Evolutionary conservation across 2,888 invertebrate genomes (phyloP).

Genomic region (Listrodromus nycthemerus): DNA sequence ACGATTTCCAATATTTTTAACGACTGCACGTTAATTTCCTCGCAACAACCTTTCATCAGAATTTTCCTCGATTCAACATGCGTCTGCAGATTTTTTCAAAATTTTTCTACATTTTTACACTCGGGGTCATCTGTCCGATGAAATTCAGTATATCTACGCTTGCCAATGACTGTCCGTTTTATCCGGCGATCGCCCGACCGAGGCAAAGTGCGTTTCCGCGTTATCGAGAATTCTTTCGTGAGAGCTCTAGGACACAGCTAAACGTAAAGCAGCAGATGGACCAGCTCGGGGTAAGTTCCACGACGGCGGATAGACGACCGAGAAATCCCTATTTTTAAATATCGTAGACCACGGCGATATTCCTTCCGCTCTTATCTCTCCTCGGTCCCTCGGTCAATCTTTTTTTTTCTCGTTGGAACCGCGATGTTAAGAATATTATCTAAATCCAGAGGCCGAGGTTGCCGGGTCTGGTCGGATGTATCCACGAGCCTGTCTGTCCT

Average conservation of each 20-base stretch:
- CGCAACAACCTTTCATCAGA: no score
- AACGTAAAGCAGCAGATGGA: background rate
- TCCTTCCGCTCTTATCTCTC: background rate
- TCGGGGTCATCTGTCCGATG: background rate
- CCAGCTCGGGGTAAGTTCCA: background rate
- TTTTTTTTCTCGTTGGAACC: constrained; percentile 26
- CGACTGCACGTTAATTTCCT: no score
- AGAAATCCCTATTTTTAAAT: background rate
- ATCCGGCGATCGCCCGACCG: background rate
- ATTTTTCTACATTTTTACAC: background rate
- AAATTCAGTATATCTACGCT: background rate
- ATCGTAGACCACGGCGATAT: background rate
- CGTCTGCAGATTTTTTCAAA: background rate
- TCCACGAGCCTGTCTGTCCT: constrained; percentile 48
- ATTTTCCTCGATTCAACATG: no score
- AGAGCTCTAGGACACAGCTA: background rate
- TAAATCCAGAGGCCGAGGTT: constrained; percentile 46
- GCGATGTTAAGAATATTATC: constrained; percentile 54
- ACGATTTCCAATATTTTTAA: no score
- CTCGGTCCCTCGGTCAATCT: background rate
- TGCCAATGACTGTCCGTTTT: background rate
- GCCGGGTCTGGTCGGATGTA: constrained; percentile 47
- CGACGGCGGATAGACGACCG: constrained; percentile 18
- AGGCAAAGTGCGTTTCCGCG: constrained; percentile 14
- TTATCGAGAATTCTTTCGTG: background rate